phyloP scores from a whole-genome alignment of 1,140 invertebrate species.

The Cephus cinctus region DNA sequence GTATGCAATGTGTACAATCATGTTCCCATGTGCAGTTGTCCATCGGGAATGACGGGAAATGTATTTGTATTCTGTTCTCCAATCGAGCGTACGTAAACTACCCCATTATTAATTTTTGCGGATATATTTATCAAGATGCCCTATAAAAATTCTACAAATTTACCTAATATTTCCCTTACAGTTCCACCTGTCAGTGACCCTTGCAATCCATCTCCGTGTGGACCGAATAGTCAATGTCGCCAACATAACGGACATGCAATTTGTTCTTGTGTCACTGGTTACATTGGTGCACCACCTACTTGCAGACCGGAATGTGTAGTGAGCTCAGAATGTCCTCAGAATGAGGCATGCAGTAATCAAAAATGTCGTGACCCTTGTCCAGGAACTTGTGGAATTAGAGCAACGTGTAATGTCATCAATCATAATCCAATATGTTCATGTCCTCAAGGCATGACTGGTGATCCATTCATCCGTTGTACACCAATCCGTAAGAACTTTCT shows the following conservation, averaged over 20 bases:
- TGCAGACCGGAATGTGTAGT: constrained; percentile 60
- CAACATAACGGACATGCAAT: constrained; percentile 54
- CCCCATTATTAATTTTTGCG: too few species aligned
- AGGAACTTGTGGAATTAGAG: constrained; percentile 62
- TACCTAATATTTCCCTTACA: too few species aligned
- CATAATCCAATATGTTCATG: constrained; percentile 64
- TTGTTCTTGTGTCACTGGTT: constrained; percentile 61
- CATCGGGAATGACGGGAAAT: constrained; percentile 56
- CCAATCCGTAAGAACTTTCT: constrained; percentile 23
- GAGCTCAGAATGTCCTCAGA: constrained; percentile 60
- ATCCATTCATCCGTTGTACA: constrained; percentile 59
- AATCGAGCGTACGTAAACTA: constrained; percentile 1
- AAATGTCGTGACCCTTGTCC: constrained; percentile 64
- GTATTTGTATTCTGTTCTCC: constrained; percentile 37
- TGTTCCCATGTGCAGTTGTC: constrained; percentile 57
- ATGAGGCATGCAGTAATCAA: constrained; percentile 59
- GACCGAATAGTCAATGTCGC: constrained; percentile 67
- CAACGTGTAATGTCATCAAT: constrained; percentile 60
- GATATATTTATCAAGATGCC: too few species aligned
- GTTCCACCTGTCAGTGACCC: constrained; percentile 40
- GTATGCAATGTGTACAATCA: constrained; percentile 58
- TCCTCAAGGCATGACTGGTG: constrained; percentile 56
- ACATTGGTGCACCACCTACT: constrained; percentile 57
- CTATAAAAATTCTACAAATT: too few species aligned
- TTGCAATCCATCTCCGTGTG: constrained; percentile 71